These are phyloP conservation scores for Oreohelix idahoensis DNA, from an alignment of 1,140 invertebrate genomes.

Conservation along the genomic window DNA sequence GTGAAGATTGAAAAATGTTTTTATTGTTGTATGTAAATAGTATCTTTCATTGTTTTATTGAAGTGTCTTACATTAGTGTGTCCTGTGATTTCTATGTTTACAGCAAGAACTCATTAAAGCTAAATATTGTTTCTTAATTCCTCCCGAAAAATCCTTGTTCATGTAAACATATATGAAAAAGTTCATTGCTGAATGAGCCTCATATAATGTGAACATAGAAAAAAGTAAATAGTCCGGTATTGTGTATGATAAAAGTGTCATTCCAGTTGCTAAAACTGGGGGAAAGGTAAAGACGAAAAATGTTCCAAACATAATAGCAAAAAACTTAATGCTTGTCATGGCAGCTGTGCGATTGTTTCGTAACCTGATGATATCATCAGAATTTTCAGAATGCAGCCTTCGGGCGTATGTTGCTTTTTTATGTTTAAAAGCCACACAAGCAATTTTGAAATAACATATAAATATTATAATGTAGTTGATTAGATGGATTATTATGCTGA, in stretches of 20 bases:
- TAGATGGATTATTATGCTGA: not conserved
- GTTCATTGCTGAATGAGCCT: not conserved
- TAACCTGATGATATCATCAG: not conserved
- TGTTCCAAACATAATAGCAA: constrained; percentile 5
- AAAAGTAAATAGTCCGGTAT: not conserved
- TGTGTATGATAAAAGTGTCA: not conserved
- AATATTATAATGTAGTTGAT: not conserved
- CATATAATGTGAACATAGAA: not conserved
- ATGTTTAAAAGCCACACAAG: not conserved
- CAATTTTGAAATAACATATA: not conserved
- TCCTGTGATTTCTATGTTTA: too few relatives aligned
- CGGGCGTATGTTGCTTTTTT: not conserved
- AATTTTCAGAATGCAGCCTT: not conserved
- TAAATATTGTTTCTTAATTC: not conserved
- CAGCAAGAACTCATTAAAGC: not conserved
- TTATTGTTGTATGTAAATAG: too few relatives aligned
- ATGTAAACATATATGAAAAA: not conserved
- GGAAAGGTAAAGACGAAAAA: not conserved
- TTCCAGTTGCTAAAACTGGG: not conserved
- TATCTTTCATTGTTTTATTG: too few relatives aligned
- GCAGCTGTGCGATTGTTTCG: not conserved
- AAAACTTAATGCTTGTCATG: constrained; percentile 7
- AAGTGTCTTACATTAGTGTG: too few relatives aligned
- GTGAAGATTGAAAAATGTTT: too few relatives aligned
- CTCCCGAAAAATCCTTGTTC: not conserved